A percentile compares a stretch with the other conserved stretches of the same genome.
Conservation (phyloP, 2,888 invertebrate genomes). For the Brachyptera risi region DNA sequence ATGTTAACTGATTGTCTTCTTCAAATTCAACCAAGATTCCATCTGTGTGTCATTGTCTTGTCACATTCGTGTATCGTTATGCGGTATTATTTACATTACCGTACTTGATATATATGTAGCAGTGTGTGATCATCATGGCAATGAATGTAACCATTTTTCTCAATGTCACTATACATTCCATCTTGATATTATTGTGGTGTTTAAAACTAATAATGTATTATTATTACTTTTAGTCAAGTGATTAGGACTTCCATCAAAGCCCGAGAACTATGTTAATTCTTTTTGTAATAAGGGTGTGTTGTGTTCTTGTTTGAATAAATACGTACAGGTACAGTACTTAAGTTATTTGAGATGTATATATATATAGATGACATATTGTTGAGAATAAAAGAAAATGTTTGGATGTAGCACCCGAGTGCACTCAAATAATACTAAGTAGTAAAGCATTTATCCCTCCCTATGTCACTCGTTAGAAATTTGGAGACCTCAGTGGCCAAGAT, state of each 20-base stretch:
- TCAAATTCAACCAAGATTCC: not conserved
- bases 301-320: not conserved
- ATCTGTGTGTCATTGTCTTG: not conserved
- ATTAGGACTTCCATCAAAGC: too few relatives aligned
- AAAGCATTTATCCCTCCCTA: not conserved
- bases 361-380: not conserved
- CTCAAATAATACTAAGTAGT: not conserved
- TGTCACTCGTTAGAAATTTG: not conserved
- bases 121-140: too few relatives aligned
- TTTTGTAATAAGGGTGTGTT: not conserved
- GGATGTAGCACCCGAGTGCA: too few relatives aligned
- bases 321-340: not conserved
- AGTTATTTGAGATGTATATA: not conserved
- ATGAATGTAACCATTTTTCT: conserved; percentile 7
- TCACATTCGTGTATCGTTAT: not conserved
- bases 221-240: too few relatives aligned
- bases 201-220: too few relatives aligned
- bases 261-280: not conserved
- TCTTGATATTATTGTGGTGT: too few relatives aligned
- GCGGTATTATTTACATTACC: not conserved
- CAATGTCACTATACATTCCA: conserved; percentile 1
- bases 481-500: too few relatives aligned
- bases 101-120: not conserved
- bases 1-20: conserved; percentile 10
- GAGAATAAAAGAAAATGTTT: not conserved